Evolutionary conservation across 2,797 vertebrate genomes (phyloP), one percentile per base, ranked within the genome.

Genomic region (Protosalanx chinensis): DNA sequence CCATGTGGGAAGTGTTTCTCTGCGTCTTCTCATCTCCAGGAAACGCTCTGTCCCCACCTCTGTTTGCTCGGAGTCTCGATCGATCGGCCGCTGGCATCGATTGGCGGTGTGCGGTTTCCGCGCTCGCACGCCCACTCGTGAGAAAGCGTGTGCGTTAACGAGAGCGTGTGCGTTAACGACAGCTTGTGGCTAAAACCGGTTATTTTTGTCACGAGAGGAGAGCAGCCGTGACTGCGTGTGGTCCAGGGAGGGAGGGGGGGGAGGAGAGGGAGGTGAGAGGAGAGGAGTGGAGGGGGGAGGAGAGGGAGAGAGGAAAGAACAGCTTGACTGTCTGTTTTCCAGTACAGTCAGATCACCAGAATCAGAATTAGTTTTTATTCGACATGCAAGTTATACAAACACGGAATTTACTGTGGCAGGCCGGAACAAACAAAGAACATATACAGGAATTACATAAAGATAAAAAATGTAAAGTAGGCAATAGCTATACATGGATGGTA

Each of bases 201-300:
- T 90, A 88, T 88, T 88, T 90, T 91, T 87, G 85, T 89, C 84
- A 85, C 58, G 41, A 78, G 83, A 87, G 87, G 83, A 88, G 86
- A 90, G 89, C 72, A 87, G 87, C 85, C 80, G 70, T 88, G 87
- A 91, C 86, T 87, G 88, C 85, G 88, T 91, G 89, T 91, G 89
- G 89, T 90, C 90, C 86, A 41, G 30, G 77, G 76, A 67, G 70
- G 29, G 35, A 13, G 10, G 46, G 23, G 20, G 23, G 58, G 10
- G 63, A 16, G 23, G 68, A 13, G 67, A 10, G 20, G 15, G 10
- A 37, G n/a, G 35, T 2, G 10, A 12, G 37, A 46, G 35, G n/a
- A n/a, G n/a, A 20, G 12, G 18, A 2, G 64, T 23, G 23, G 8
- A 2, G 3, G 16, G 7, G 2, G 18, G 6, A 57, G 53, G 74